Evolutionary conservation across 2,113 vertebrate species (phyloP).

Genomic region (Trematomus loennbergii): DNA sequence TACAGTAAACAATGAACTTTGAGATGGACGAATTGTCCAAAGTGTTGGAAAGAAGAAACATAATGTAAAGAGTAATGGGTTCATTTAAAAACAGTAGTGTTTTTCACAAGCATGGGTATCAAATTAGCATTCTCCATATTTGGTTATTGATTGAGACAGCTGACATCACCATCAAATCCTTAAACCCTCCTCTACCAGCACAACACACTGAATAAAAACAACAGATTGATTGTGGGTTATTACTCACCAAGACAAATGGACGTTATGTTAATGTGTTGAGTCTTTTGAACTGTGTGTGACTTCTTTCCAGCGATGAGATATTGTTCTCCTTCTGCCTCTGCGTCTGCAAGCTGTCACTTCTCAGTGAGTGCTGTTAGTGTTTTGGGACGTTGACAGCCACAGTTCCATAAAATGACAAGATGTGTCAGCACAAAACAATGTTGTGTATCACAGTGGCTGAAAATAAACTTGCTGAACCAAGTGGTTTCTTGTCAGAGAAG

Average conservation of each 20-base stretch:
- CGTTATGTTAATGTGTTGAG: constrained; percentile 12
- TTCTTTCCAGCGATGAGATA: background rate
- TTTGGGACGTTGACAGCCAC: constrained; percentile 41
- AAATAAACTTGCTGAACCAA: constrained; percentile 19
- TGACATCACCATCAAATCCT: no score
- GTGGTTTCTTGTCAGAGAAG: constrained; percentile 1
- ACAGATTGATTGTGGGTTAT: background rate
- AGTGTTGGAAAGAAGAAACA: no score
- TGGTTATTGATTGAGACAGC: no score
- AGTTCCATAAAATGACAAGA: constrained; percentile 22
- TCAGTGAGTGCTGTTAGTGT: constrained; percentile 32
- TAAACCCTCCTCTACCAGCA: background rate
- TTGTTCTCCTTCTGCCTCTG: constrained; percentile 19
- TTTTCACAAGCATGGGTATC: no score
- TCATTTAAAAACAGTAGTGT: no score
- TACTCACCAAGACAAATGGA: constrained; percentile 30
- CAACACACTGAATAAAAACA: no score
- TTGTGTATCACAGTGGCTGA: constrained; percentile 22
- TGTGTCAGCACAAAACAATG: constrained; percentile 41
- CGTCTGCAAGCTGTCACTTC: constrained; percentile 28
- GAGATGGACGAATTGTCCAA: constrained; percentile 54
- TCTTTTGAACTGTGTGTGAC: background rate
- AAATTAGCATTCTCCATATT: no score
- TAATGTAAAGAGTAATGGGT: no score
- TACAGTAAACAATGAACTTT: constrained; percentile 10